Base-by-base conservation (phyloP, 2,888 invertebrate genomes). In the Lithophane socia region DNA sequence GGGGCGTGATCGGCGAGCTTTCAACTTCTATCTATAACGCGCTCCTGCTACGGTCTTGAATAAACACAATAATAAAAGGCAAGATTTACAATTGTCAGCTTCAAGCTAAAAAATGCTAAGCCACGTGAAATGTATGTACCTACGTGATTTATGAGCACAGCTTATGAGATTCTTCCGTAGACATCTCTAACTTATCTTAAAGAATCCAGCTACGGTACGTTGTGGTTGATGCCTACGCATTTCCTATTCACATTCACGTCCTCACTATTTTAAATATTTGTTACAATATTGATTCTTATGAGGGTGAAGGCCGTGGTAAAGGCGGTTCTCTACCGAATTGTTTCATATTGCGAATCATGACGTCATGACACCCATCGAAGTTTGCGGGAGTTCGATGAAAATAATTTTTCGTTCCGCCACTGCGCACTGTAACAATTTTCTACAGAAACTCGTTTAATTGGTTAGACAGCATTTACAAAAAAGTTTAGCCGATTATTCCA, bases 1-100 rank as follows among this genome's bases (percentile, higher is more conserved):
- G 91, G 88, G 70, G 86, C 91, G 90, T 87, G 88, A 89, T 88
- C 87, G 88, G 88, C 81, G 89, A 88, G 85, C 85, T 84, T 84
- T 86, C 87, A 87, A 90, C 90, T 91, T 90, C 86, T 90, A 85
- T 88, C 87, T 87, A 79, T 84, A 85, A 71, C 81, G 77, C 49
- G 77, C 61, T 72, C 72, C 47, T 52, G 65, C 65, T 70, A 77
- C 66, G 58, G 54, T 42, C 54, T 44, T n/a, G 67, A 58, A 86
- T 84, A 88, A 83, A 86, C 81, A 84, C 71, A 82, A 78, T 75
- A 79, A 74, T 86, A 87, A 79, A 77, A 76, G 63, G 61, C 78
- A 79, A 70, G 63, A 79, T 79, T 61, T 79, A 79, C 81, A 86
- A 75, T 77, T 75, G 82, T 72, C 79, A 74, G 61, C 73, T 85